These are phyloP conservation scores for Campylomormyrus tamandua DNA, from an alignment of 2,113 vertebrate species.

Conservation along the genomic window DNA sequence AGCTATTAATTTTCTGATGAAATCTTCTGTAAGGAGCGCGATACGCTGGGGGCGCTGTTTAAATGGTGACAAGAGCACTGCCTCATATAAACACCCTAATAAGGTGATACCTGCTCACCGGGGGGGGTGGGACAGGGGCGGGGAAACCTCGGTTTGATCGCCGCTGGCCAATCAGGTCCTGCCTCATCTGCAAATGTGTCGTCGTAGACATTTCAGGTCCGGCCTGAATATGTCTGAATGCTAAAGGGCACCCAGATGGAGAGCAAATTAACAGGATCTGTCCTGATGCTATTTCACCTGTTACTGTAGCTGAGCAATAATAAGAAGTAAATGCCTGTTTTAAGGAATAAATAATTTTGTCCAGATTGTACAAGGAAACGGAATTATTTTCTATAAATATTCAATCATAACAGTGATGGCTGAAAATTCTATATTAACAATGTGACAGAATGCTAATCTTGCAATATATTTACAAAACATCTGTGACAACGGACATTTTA, in stretches of 20 bases:
- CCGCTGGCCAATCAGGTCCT: neutral
- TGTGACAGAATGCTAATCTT: neutral
- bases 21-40: constrained; percentile 52
- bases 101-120: constrained; percentile 38
- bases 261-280: neutral
- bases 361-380: constrained; percentile 32
- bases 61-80: constrained; percentile 47
- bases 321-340: constrained; percentile 61
- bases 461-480: neutral
- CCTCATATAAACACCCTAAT: constrained; percentile 51
- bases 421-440: neutral
- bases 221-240: neutral
- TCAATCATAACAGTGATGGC: neutral
- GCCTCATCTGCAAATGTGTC: neutral
- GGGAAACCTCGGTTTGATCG: neutral
- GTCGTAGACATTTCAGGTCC: neutral
- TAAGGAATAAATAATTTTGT: constrained; percentile 60
- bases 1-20: constrained; percentile 52
- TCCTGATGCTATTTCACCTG: constrained; percentile 29
- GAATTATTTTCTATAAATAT: constrained; percentile 26
- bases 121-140: neutral
- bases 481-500: neutral
- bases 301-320: constrained; percentile 52
- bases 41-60: constrained; percentile 49
- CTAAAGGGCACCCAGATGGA: neutral